Base-by-base conservation (phyloP, 2,797 vertebrate species). In the Enoplosus armatus region DNA sequence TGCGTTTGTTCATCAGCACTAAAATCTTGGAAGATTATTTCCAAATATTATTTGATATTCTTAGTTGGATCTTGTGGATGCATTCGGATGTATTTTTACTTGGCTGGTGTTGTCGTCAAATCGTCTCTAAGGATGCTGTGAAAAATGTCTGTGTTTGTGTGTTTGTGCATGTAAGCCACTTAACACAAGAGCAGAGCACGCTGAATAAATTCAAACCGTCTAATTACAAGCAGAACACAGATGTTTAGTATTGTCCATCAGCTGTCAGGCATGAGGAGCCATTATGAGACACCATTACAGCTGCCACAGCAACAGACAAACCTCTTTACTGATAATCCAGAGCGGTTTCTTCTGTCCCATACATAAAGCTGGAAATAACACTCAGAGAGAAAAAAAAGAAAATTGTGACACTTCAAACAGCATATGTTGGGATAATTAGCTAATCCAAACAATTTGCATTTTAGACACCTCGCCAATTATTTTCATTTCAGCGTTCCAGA, bases 361-460 rank as follows among this genome's bases (percentile, higher is more conserved):
- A 31, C 48, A 71, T 18, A 22, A 50, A 66, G 50, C 45, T 53
- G 15, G 6, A 72, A 81, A 77, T 22, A 75, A 72, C 35, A 60
- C 7, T 73, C 18, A 29, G 41, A 7, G 29, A 22, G n/a, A 11
- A 24, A 51, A 63, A 37, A 60, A 16, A 35, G 11, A 8, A 68
- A 71, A 78, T 0, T 14, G 56, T 60, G 78, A 79, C 83, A 86
- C 86, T 87, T 87, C 85, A 83, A 88, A 85, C 79, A 71, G 75
- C 87, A 87, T 88, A 82, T 87, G 89, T 73, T 71, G 64, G 53
- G 79, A 87, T 91, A 87, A 93, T 91, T 90, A 88, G 72, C 72
- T 20, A 70, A 83, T 75, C 80, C 77, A 80, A 87, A 87, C 79
- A 79, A 85, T 92, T 89, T 75, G 78, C 86, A 90, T 86, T 79